These are phyloP conservation scores for Gopherus flavomarginatus DNA, from an alignment of 2,113 vertebrate species.

Conservation along the genomic window DNA sequence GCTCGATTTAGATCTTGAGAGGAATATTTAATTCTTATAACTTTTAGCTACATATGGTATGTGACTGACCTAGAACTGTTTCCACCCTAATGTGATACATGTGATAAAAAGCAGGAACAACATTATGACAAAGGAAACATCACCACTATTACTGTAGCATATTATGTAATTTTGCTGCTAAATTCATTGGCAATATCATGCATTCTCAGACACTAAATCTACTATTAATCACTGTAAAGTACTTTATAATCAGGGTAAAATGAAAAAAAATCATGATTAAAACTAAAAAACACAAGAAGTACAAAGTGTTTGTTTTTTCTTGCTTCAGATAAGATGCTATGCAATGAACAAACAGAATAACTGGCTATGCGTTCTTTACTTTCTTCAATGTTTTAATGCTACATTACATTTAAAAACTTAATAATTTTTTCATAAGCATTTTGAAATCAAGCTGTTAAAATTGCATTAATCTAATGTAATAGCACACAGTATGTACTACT, in stretches of 20 bases:
- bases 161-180: not conserved
- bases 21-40: not conserved
- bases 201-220: slow-evolving; percentile 27
- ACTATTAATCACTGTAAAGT: slow-evolving; percentile 61
- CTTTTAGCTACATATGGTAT: slow-evolving; percentile 32
- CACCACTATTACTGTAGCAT: not conserved
- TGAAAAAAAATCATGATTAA: slow-evolving; percentile 57
- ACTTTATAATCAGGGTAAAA: slow-evolving; percentile 56
- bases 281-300: slow-evolving; percentile 48
- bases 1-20: slow-evolving; percentile 49
- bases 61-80: slow-evolving; percentile 9
- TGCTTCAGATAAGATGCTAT: slow-evolving; percentile 19
- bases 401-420: not conserved
- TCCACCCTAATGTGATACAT: not conserved
- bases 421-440: not conserved
- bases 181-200: not conserved
- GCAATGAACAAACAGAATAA: slow-evolving; percentile 15
- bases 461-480: rapidly evolving
- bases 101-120: not conserved
- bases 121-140: not conserved
- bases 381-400: not conserved
- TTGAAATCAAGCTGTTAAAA: not conserved
- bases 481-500: rapidly evolving
- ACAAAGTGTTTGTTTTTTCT: slow-evolving; percentile 70
- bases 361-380: not conserved